Conservation (phyloP, 2,797 vertebrate species). For the Graptemys geographica region DNA sequence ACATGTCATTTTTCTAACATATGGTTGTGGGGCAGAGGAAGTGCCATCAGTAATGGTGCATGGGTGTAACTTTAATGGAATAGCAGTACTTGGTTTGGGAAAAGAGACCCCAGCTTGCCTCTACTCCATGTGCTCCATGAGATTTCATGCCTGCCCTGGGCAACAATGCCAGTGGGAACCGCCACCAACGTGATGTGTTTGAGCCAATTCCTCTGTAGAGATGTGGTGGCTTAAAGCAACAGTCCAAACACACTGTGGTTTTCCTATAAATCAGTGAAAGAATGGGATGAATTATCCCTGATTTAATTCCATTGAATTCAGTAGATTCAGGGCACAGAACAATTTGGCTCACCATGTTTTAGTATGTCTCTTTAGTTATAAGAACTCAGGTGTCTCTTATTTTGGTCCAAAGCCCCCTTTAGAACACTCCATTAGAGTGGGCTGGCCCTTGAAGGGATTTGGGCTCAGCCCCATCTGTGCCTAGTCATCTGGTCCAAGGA, state of each 20-base stretch:
- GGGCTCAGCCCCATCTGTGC: not conserved
- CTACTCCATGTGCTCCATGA: not conserved
- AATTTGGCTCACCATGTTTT: not conserved
- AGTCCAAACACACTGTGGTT: not conserved
- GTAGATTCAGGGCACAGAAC: not conserved
- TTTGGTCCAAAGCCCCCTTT: not conserved
- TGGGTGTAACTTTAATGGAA: slow-evolving; percentile 2
- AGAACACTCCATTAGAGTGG: not conserved
- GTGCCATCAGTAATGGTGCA: not conserved
- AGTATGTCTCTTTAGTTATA: not conserved
- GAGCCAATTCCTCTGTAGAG: accelerated
- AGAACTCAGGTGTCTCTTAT: not conserved
- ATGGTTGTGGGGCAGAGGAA: not conserved
- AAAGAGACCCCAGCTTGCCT: not conserved
- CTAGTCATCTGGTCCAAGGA: not conserved
- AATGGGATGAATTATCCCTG: not conserved
- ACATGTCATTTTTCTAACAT: not conserved
- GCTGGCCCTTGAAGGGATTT: not conserved
- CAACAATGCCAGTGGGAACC: not conserved
- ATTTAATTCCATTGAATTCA: not conserved
- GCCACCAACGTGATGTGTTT: not conserved
- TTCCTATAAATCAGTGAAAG: not conserved
- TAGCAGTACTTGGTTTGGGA: accelerated
- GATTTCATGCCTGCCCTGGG: not conserved
- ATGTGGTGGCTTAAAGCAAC: not conserved